These are phyloP conservation scores for Campylomormyrus numenius DNA, from an alignment of 2,113 vertebrate genomes.

Conservation along the genomic window DNA sequence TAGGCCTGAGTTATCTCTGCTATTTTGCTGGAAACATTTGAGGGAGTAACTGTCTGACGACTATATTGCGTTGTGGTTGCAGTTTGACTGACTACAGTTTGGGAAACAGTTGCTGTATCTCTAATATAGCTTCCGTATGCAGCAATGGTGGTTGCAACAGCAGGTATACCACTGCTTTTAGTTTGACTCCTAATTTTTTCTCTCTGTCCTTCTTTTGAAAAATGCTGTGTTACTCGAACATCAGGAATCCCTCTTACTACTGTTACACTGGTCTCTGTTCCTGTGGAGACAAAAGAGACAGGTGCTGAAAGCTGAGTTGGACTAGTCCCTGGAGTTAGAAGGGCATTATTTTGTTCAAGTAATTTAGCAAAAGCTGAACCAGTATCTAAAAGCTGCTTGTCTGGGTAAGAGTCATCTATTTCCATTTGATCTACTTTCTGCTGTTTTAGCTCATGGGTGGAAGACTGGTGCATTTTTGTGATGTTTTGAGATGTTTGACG, in stretches of 20 bases:
- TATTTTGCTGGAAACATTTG: constrained; percentile 65
- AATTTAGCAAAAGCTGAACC: constrained; percentile 71
- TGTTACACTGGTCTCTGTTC: constrained; percentile 48
- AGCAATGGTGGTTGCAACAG: constrained; percentile 48
- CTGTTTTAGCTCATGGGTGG: constrained; percentile 61
- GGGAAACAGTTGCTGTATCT: constrained; percentile 48
- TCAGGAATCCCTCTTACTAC: constrained; percentile 68
- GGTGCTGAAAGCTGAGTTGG: constrained; percentile 86
- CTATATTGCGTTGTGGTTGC: constrained; percentile 54
- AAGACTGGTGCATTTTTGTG: constrained; percentile 65
- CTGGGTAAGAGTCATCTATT: constrained; percentile 58
- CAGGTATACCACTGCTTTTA: constrained; percentile 53
- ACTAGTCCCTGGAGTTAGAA: constrained; percentile 86
- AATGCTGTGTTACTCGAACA: constrained; percentile 80
- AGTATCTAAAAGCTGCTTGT: constrained; percentile 77
- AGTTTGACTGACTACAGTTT: constrained; percentile 55
- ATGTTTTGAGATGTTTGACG: constrained; percentile 70
- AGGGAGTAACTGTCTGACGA: constrained; percentile 52
- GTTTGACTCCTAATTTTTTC: constrained; percentile 72
- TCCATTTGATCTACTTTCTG: constrained; percentile 62
- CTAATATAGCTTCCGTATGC: constrained; percentile 39
- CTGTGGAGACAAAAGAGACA: constrained; percentile 67
- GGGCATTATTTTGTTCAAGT: constrained; percentile 66
- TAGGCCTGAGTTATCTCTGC: constrained; percentile 67
- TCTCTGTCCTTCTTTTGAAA: constrained; percentile 80